phyloP scores from a whole-genome alignment of 2,797 vertebrate genomes.

The Micromesistius poutassou region DNA sequence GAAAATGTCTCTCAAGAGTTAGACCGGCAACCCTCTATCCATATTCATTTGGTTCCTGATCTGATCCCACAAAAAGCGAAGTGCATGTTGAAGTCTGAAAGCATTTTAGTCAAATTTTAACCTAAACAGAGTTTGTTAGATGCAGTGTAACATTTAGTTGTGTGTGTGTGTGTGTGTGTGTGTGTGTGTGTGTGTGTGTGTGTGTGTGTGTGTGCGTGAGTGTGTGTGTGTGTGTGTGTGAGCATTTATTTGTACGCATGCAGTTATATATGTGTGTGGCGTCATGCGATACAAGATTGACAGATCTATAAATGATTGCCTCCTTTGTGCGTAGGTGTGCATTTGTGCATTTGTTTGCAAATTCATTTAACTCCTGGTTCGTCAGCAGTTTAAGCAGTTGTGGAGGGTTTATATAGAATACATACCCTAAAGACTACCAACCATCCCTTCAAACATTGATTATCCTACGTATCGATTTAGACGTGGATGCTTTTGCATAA shows the following conservation, averaged over 20 bases:
- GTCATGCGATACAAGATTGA: background rate
- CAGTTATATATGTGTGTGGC: background rate
- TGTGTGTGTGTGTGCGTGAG: slow-evolving; percentile 2
- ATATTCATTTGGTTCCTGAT: background rate
- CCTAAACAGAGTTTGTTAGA: background rate
- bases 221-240: slow-evolving; percentile 6
- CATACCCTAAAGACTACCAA: too few relatives aligned
- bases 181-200: background rate
- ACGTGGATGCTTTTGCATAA: too few relatives aligned
- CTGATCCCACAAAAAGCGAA: background rate
- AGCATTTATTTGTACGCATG: background rate
- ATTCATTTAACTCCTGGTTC: too few relatives aligned
- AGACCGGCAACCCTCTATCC: background rate
- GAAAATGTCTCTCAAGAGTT: background rate
- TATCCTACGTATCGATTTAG: too few relatives aligned
- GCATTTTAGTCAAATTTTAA: too few relatives aligned
- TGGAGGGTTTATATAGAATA: too few relatives aligned
- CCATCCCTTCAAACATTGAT: too few relatives aligned
- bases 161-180: slow-evolving; percentile 7
- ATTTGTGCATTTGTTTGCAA: background rate
- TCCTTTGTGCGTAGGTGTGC: background rate
- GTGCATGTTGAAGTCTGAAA: background rate
- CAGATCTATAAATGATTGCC: background rate
- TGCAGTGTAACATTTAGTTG: slow-evolving; percentile 4
- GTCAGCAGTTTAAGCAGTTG: background rate